Evolutionary conservation across 92 coral and sea anemone genomes (phyloP).

Genomic region (Epizoanthus stellaris): DNA sequence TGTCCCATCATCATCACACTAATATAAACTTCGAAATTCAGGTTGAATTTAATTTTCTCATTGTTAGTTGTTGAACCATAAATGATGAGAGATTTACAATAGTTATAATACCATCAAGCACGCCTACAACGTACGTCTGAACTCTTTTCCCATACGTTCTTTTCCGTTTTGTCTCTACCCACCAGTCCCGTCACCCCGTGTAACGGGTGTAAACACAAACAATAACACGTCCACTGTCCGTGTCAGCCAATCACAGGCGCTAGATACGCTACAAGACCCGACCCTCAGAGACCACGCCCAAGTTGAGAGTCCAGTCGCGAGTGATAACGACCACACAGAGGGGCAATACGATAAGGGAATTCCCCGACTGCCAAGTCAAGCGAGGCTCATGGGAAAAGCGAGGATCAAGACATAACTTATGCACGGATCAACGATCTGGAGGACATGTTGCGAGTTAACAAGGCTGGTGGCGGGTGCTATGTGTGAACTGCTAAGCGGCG

Average conservation of each 20-base stretch:
- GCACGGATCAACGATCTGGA: slow-evolving; percentile 75
- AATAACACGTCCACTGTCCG: slow-evolving; percentile 41
- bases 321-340: slow-evolving; percentile 24
- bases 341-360: background rate
- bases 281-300: slow-evolving; percentile 24
- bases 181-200: slow-evolving; percentile 24
- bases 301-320: slow-evolving; percentile 17
- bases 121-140: no score
- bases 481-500: slow-evolving; percentile 15
- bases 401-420: slow-evolving; percentile 60
- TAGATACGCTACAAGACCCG: slow-evolving; percentile 67
- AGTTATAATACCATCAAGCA: no score
- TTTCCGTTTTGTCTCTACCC: background rate
- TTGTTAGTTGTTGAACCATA: no score
- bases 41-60: no score
- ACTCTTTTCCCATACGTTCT: background rate
- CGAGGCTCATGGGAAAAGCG: slow-evolving; percentile 27
- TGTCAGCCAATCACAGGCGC: slow-evolving; percentile 75
- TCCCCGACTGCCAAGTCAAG: background rate
- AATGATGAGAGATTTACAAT: no score
- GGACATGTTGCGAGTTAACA: slow-evolving; percentile 49
- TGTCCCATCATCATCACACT: no score
- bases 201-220: background rate
- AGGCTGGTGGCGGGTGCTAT: slow-evolving; percentile 35
- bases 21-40: no score